Base-by-base conservation (phyloP, 2,113 vertebrate genomes). In the Pleuronectes platessa region DNA sequence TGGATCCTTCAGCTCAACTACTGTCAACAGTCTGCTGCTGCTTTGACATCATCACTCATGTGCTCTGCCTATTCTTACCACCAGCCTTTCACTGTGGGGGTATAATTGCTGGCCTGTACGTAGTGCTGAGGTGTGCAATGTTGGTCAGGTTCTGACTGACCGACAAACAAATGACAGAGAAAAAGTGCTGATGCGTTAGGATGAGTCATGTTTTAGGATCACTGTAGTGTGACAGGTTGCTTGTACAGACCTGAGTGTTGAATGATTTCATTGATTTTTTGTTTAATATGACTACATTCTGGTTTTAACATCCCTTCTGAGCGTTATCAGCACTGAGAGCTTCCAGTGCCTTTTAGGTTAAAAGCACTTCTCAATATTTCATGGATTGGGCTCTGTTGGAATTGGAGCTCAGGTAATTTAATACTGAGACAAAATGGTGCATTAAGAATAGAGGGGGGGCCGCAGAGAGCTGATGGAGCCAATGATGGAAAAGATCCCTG, bases 281-380 rank as follows among this genome's bases (percentile, higher is more conserved):
- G 3, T 13, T 42, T 65, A 3, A n/a, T n/a, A 21, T 8, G 5
- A 51, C 51, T 49, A 49, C 13, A 49, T 17, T 49, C 45, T 17
- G 14, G 17, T 1, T 49, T 49, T 18, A 42, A 42, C 40, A 42
- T 12, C 40, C 40, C 12, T 2, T 12, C 12, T 51, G 15, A 7
- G 15, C 70, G 17, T 67, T 24, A 2, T 26, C 17, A n/a, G n/a
- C 61, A 17, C 55, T 23, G 62, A 66, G 63, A 60, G 23, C 76
- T 78, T 82, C 53, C 58, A 7, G 24, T 59, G 53, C 15, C 71
- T 81, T 82, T 81, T 76, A 81, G 42, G 60, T 78, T 78, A 84
- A 80, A 86, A 88, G 76, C 61, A 45, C 72, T 53, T 70, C 61
- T 92, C 74, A 84, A 88, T 85, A 74, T 90, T 90, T 92, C 56